These are phyloP conservation scores for Hydrochoerus hydrochaeris DNA, from an alignment of 2,113 vertebrate genomes.

Conservation along the genomic window DNA sequence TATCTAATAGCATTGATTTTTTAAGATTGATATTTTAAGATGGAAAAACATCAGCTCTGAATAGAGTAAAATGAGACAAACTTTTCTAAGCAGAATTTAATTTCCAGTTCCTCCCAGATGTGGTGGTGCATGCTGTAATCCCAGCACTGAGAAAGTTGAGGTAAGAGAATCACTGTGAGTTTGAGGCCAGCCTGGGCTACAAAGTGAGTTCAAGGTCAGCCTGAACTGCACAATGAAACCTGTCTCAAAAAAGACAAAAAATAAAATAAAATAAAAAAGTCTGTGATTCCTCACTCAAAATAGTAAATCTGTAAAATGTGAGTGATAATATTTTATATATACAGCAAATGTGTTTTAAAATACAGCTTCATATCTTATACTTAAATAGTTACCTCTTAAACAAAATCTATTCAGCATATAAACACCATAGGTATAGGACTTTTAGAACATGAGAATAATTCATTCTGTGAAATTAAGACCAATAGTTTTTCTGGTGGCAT, in stretches of 20 bases:
- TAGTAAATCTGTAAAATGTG: neutral
- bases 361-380: neutral
- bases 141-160: neutral
- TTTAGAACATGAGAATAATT: conserved; percentile 34
- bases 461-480: conserved; percentile 61
- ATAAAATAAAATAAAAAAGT: neutral
- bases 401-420: conserved; percentile 1
- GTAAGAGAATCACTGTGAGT: neutral
- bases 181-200: neutral
- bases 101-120: neutral
- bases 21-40: conserved; percentile 36
- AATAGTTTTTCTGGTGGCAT: conserved; percentile 31
- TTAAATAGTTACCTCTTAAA: conserved; percentile 57
- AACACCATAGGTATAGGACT: neutral
- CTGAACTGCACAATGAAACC: neutral
- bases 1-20: neutral
- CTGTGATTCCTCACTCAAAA: neutral
- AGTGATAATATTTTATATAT: conserved; percentile 21
- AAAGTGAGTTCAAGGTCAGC: neutral
- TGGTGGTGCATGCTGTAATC: neutral
- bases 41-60: neutral
- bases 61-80: neutral
- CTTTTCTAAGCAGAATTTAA: conserved; percentile 39
- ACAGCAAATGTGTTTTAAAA: conserved; percentile 37
- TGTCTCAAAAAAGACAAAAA: neutral